Percentiles rank a stretch among this genome's conserved stretches.
Evolutionary conservation across 2,113 vertebrate species (phyloP).

Genomic region (Sapajus apella): DNA sequence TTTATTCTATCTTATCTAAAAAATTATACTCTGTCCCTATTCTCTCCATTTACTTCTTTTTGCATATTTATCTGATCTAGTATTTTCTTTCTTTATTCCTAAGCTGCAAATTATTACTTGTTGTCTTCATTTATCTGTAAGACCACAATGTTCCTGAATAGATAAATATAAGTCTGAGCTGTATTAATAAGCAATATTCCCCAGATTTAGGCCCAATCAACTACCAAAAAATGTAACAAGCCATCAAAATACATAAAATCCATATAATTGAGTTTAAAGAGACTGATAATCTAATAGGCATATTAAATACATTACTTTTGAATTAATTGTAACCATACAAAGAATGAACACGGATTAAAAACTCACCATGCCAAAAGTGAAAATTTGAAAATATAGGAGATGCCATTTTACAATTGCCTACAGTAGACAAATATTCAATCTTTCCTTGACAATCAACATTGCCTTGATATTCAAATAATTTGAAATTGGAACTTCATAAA

Average conservation of each 20-base stretch:
- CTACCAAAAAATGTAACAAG: neutral
- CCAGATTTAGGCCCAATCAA: neutral
- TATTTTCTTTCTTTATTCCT: neutral
- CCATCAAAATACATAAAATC: neutral
- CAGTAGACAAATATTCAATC: neutral
- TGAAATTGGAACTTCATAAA: neutral
- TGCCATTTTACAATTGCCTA: neutral
- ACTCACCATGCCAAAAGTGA: neutral
- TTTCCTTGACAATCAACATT: neutral
- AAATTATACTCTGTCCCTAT: neutral
- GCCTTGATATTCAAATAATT: neutral
- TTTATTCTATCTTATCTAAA: neutral
- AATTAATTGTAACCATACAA: neutral
- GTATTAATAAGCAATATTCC: neutral
- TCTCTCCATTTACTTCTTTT: neutral
- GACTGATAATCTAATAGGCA: neutral
- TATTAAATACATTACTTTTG: neutral
- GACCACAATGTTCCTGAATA: neutral
- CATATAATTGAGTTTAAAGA: neutral
- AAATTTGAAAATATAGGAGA: neutral
- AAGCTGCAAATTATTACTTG: neutral
- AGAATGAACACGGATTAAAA: constrained; percentile 9
- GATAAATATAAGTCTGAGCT: neutral
- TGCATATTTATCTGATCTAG: neutral
- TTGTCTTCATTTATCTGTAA: neutral